Percentiles rank a stretch among this genome's conserved stretches.
phyloP scores from a whole-genome alignment of 2,797 vertebrate genomes.

The Vultur gryphus region DNA sequence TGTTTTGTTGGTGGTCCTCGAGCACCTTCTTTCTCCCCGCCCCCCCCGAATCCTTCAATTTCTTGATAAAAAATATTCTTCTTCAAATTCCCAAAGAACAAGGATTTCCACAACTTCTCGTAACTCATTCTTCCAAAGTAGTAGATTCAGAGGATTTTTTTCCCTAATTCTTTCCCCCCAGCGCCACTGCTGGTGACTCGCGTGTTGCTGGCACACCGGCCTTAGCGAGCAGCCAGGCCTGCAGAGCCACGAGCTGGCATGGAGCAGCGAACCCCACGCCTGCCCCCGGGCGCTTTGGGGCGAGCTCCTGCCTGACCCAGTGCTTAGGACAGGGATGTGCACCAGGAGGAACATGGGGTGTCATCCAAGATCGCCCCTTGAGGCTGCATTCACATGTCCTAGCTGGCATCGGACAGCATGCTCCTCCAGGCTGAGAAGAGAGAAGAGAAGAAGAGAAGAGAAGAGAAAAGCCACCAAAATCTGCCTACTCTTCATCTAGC shows the following conservation, averaged over 20 bases:
- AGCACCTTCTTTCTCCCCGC: no score
- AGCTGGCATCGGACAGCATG: neutral
- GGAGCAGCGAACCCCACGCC: neutral
- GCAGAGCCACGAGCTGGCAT: neutral
- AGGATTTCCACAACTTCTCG: neutral
- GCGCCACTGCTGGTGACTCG: neutral
- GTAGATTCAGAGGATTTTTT: neutral
- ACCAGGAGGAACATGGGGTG: accelerated
- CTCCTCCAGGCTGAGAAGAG: neutral
- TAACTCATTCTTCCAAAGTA: neutral
- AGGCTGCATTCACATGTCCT: accelerated
- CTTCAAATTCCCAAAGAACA: neutral
- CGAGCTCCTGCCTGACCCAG: neutral
- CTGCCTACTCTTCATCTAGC: no score
- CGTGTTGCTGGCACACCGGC: accelerated
- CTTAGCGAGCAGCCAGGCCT: neutral
- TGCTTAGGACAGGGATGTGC: accelerated
- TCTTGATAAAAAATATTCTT: neutral
- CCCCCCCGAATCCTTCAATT: accelerated
- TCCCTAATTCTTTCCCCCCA: neutral
- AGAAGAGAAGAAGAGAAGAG: neutral
- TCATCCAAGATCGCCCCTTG: no score
- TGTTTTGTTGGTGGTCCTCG: neutral
- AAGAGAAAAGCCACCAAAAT: neutral
- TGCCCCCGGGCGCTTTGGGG: accelerated